phyloP scores from a whole-genome alignment of 2,797 vertebrate genomes.

The Sardinella longiceps region DNA sequence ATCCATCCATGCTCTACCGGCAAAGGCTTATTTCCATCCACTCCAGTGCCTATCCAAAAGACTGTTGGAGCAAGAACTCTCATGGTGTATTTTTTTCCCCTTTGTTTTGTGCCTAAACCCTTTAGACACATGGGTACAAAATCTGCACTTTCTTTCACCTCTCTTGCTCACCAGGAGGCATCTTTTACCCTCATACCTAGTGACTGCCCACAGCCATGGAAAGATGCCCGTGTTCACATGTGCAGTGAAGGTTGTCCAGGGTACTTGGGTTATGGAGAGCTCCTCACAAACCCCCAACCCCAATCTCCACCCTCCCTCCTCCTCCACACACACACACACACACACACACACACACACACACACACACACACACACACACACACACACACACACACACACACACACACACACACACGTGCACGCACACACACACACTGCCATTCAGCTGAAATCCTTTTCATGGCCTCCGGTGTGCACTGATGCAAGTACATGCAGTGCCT shows the following conservation, averaged over 20 bases:
- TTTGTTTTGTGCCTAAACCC: background rate
- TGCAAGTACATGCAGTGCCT: background rate
- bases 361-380: no score
- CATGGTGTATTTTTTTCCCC: background rate
- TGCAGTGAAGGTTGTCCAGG: background rate
- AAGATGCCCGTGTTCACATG: background rate
- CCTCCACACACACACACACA: background rate
- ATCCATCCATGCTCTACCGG: background rate
- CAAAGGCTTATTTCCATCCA: background rate
- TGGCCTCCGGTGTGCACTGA: no score
- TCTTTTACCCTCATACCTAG: background rate
- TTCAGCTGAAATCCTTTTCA: background rate
- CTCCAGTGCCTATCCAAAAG: background rate
- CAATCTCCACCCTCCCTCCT: background rate
- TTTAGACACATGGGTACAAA: background rate
- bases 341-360: background rate
- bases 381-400: background rate
- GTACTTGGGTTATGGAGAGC: background rate
- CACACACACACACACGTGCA: no score
- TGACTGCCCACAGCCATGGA: background rate
- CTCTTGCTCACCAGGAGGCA: background rate
- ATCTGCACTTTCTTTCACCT: background rate
- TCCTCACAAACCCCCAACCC: no score
- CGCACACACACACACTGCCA: no score
- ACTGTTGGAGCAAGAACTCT: background rate